These are phyloP conservation scores for Palythoa caribaeorum DNA, from an alignment of 92 coral and sea anemone species.

Conservation along the genomic window DNA sequence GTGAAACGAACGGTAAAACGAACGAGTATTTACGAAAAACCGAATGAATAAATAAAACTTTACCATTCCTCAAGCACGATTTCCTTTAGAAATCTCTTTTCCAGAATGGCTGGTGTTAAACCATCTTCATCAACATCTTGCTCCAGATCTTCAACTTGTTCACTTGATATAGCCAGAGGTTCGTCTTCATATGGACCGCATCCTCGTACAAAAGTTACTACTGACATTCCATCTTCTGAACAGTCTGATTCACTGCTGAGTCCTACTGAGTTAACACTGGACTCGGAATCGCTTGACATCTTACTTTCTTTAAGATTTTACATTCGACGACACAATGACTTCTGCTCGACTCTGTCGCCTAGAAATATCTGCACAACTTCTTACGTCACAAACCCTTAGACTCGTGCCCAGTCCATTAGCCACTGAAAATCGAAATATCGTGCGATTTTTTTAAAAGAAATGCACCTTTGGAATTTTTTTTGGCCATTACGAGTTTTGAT, in stretches of 20 bases:
- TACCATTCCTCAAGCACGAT: no score
- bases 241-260: neutral
- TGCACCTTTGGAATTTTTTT: no score
- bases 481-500: no score
- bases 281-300: constrained; percentile 10
- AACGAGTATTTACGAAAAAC: no score
- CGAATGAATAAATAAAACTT: no score
- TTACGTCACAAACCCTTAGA: neutral
- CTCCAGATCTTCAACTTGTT: neutral
- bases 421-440: neutral
- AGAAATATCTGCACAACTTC: neutral
- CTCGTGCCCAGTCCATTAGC: constrained; percentile 1
- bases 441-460: no score
- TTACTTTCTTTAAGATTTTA: neutral
- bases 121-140: neutral
- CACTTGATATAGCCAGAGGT: neutral
- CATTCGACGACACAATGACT: neutral
- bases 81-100: no score
- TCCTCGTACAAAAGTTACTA: neutral
- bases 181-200: constrained; percentile 3
- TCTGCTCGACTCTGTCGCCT: neutral
- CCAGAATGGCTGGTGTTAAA: no score
- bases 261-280: neutral
- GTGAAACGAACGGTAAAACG: no score
- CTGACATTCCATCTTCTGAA: neutral